Percentiles rank a stretch among this genome's conserved stretches.
Evolutionary conservation across 2,888 invertebrate genomes (phyloP).

Genomic region (Aleiodes leptofemur): DNA sequence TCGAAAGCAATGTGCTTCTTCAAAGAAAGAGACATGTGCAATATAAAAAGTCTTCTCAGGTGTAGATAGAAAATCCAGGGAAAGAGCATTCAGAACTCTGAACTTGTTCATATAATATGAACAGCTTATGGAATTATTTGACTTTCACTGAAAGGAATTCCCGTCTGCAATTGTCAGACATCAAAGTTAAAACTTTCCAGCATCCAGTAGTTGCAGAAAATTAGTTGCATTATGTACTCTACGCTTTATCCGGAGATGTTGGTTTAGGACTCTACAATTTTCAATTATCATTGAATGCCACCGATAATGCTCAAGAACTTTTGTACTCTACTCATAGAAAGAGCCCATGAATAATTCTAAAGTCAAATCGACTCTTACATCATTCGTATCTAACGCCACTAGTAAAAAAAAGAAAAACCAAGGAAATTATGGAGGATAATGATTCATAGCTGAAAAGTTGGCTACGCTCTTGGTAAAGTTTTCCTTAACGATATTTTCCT

Average conservation of each 20-base stretch:
- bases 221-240: background rate
- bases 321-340: background rate
- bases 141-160: conserved; percentile 22
- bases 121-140: conserved; percentile 19
- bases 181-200: background rate
- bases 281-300: background rate
- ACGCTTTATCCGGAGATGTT: background rate
- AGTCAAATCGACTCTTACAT: conserved; percentile 47
- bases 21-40: conserved; percentile 26
- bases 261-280: background rate
- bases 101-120: background rate
- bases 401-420: conserved; percentile 36
- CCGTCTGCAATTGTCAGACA: background rate
- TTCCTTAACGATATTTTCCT: conserved; percentile 23
- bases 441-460: conserved; percentile 54
- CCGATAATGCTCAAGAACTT: background rate
- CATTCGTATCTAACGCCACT: conserved; percentile 19
- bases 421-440: conserved; percentile 44
- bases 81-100: background rate
- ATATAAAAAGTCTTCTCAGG: background rate
- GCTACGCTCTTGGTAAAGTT: conserved; percentile 10
- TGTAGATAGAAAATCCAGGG: background rate
- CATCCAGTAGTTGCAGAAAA: background rate
- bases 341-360: conserved; percentile 38
- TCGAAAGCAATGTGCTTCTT: conserved; percentile 10